Conservation (phyloP, 1,140 invertebrate species). For the Calephelis virginiensis region DNA sequence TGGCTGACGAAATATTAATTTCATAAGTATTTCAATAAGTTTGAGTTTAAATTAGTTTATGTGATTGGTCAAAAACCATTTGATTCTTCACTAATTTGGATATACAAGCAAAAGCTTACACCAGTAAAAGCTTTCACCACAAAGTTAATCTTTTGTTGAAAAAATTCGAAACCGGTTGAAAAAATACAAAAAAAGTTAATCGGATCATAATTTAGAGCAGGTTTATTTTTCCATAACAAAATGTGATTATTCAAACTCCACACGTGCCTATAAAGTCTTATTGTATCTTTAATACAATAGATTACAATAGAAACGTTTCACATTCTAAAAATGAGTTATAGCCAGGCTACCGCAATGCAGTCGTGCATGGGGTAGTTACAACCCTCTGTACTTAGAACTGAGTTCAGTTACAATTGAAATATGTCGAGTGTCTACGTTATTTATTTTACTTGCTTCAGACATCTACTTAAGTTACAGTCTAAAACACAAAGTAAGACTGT, state of each 20-base stretch:
- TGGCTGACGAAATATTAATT: too few relatives aligned
- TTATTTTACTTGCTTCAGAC: not conserved
- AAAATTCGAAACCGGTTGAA: not conserved
- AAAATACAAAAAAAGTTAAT: conserved; percentile 7
- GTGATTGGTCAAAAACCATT: too few relatives aligned
- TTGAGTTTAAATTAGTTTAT: too few relatives aligned
- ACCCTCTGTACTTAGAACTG: conserved; percentile 19
- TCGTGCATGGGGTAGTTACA: conserved; percentile 58
- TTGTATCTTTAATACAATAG: conserved; percentile 60
- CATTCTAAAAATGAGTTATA: conserved; percentile 68
- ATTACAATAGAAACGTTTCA: conserved; percentile 57
- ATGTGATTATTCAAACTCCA: conserved; percentile 21
- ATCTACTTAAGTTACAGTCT: not conserved
- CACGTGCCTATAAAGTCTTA: conserved; percentile 54
- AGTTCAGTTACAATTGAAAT: conserved; percentile 28
- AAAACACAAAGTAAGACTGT: not conserved
- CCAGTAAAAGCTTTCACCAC: too few relatives aligned
- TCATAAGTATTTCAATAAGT: too few relatives aligned
- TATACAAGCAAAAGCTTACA: too few relatives aligned
- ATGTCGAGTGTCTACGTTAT: conserved; percentile 14
- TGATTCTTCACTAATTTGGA: too few relatives aligned
- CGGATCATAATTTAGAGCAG: conserved; percentile 3
- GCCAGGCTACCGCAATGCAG: conserved; percentile 58
- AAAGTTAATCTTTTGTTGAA: too few relatives aligned
- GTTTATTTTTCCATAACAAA: conserved; percentile 22